Conservation (phyloP, 2,113 vertebrate genomes). For the Plecotus auritus region DNA sequence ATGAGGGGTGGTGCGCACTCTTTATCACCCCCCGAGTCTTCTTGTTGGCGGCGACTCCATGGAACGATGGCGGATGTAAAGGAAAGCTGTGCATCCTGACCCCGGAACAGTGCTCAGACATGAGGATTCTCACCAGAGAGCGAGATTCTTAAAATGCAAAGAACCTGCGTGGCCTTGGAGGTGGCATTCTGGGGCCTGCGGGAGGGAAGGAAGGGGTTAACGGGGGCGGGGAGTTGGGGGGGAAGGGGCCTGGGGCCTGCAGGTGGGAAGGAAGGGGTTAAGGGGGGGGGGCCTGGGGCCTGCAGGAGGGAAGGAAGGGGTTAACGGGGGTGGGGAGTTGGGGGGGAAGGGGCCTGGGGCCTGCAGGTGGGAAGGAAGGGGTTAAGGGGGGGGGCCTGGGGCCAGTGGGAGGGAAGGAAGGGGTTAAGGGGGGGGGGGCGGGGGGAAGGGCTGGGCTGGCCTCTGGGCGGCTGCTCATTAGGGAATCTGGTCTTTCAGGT, state of each 20-base stretch:
- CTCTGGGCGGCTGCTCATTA: constrained; percentile 72
- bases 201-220: too few species aligned
- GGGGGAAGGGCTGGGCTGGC: constrained; percentile 56
- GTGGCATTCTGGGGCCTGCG: not conserved
- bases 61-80: not conserved
- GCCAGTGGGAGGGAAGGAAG: constrained; percentile 72
- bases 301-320: too few species aligned
- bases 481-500: constrained; percentile 84
- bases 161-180: not conserved
- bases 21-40: not conserved
- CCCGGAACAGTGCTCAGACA: not conserved
- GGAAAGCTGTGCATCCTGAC: fast-evolving
- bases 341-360: too few species aligned
- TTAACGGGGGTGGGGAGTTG: fast-evolving
- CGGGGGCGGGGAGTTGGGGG: too few species aligned
- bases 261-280: too few species aligned
- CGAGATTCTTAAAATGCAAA: not conserved
- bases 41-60: not conserved
- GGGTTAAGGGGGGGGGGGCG: constrained; percentile 78
- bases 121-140: not conserved
- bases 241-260: too few species aligned
- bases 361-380: too few species aligned
- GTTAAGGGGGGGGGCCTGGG: too few species aligned
- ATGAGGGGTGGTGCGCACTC: not conserved
- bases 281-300: too few species aligned